Evolutionary conservation across 2,888 invertebrate genomes (phyloP), one percentile per base, ranked within the genome.

Genomic region (Empis stercorea): DNA sequence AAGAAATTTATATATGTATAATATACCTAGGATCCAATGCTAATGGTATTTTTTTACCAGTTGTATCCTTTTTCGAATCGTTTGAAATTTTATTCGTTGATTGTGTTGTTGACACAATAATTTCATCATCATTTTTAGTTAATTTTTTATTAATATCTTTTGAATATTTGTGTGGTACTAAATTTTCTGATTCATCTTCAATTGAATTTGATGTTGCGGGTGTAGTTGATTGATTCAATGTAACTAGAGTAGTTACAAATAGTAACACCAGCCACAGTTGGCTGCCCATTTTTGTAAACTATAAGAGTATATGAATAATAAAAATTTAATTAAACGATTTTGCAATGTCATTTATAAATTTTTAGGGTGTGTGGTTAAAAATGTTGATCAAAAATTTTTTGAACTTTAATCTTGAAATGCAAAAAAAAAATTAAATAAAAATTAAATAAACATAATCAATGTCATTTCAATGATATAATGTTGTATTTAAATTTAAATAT

Each of bases 241-340:
- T 48, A 60, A 57, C 41, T 56, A 54, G 50, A 54, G 59, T 50
- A 59, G 53, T 44, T 60, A 59, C 55, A 61, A 65, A 54, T 55
- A 65, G 55, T 55, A 64, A 56, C 57, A 64, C 63, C 63, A 67
- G 69, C 62, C 63, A 63, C 51, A 59, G 60, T 63, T 67, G 68
- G 66, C 63, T 62, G 57, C 63, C 58, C 68, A 68, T 67, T 46
- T 45, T 56, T 32, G 14, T 44, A 49, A 52, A 30, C 7, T 36
- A 49, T 46, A 51, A 54, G 49, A 54, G 10, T 3, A 38, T 30
- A 15, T n/a, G 14, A 40, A 30, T 30, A 15, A 32, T 15, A 10
- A 40, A 17, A 39, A 16, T 41, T 16, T 9, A 27, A 27, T 27
- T 27, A 7, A n/a, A n/a, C n/a, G n/a, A 7, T 27, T 27, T 27